Evolutionary conservation across 2,797 vertebrate genomes (phyloP).

Genomic region (Acridotheres tristis): DNA sequence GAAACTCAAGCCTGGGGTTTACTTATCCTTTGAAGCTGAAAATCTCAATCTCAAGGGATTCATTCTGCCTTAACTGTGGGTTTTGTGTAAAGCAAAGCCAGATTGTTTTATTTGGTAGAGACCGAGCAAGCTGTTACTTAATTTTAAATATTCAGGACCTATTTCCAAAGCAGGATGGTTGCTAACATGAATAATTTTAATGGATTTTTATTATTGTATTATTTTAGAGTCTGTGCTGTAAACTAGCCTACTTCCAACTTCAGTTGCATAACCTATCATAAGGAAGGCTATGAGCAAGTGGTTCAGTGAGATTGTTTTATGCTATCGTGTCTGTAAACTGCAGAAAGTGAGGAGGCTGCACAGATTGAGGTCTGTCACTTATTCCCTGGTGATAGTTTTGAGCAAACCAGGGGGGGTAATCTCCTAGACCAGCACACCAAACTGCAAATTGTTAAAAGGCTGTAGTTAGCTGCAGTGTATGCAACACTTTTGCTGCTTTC

Average conservation of each 20-base stretch:
- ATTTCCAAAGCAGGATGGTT: constrained; percentile 6
- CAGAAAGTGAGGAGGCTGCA: not conserved
- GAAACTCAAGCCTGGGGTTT: constrained; percentile 7
- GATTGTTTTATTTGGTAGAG: constrained; percentile 37
- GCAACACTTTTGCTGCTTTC: not conserved
- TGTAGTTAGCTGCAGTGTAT: not conserved
- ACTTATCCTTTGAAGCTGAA: constrained; percentile 24
- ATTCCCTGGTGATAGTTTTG: not conserved
- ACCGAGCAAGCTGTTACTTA: constrained; percentile 17
- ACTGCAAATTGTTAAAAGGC: not conserved
- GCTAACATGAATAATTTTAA: not conserved
- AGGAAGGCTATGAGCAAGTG: not conserved
- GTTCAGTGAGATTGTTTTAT: not conserved
- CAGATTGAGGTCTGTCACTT: not conserved
- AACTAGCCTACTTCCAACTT: not conserved
- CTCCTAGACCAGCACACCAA: not conserved
- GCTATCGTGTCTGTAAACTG: not conserved
- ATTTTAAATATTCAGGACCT: constrained; percentile 29
- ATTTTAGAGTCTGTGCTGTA: constrained; percentile 1
- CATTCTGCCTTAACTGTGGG: constrained; percentile 21
- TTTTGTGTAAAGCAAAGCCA: constrained; percentile 48
- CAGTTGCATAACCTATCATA: not conserved
- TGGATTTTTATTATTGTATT: not conserved
- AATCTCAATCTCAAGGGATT: constrained; percentile 18
- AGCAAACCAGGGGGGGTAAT: not conserved